Conservation (phyloP, 2,888 invertebrate species). For the Drosophila subquinaria region DNA sequence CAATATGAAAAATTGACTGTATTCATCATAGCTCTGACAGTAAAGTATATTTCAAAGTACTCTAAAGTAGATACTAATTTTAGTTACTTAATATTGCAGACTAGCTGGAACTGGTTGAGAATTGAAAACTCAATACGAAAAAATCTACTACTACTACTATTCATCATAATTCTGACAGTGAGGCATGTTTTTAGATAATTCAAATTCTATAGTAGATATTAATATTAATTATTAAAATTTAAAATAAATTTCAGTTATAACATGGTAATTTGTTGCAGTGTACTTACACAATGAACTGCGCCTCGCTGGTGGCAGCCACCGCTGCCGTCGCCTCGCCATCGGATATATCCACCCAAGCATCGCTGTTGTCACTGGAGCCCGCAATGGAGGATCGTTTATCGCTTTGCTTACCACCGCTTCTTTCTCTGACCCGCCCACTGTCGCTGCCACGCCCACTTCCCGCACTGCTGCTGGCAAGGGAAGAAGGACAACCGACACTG, state of each 20-base stretch:
- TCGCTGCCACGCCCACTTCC: conserved; percentile 19
- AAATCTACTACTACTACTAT: too few relatives aligned
- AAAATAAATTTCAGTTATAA: background rate
- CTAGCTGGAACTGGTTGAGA: too few relatives aligned
- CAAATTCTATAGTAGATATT: too few relatives aligned
- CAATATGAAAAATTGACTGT: too few relatives aligned
- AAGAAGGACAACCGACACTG: conserved; percentile 60
- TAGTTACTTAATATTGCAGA: too few relatives aligned
- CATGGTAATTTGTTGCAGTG: background rate
- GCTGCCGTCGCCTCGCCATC: conserved; percentile 68
- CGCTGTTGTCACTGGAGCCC: conserved; percentile 84
- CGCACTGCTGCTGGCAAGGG: conserved; percentile 46
- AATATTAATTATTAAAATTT: too few relatives aligned
- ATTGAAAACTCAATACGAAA: too few relatives aligned
- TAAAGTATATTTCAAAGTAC: too few relatives aligned
- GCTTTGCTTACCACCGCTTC: conserved; percentile 36
- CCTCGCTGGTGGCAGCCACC: conserved; percentile 43
- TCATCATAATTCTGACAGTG: too few relatives aligned
- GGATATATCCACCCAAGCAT: conserved; percentile 85
- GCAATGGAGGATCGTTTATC: conserved; percentile 72
- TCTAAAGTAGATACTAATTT: too few relatives aligned
- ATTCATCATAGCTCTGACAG: too few relatives aligned
- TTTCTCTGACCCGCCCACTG: conserved; percentile 3
- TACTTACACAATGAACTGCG: conserved; percentile 85
- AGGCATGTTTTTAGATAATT: too few relatives aligned